These are phyloP conservation scores for Ceratosolen solmsi DNA, from an alignment of 1,140 invertebrate species.

Conservation along the genomic window DNA sequence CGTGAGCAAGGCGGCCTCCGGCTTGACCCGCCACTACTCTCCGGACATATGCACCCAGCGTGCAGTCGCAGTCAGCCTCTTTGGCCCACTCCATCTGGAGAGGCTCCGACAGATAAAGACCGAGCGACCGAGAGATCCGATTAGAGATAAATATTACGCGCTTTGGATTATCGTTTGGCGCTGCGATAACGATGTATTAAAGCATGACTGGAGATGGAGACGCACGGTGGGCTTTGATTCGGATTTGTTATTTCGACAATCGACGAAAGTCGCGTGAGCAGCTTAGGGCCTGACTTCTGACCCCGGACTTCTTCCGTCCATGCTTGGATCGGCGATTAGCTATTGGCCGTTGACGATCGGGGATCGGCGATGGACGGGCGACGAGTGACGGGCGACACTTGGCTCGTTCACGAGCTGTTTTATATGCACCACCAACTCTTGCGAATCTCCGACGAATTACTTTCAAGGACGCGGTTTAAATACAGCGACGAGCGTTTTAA, in stretches of 20 bases:
- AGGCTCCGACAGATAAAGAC: too few relatives aligned
- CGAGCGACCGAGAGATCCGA: too few relatives aligned
- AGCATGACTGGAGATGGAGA: slow-evolving; percentile 20
- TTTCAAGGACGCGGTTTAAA: too few relatives aligned
- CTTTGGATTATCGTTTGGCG: slow-evolving; percentile 39
- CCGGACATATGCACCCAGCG: slow-evolving; percentile 73
- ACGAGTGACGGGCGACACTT: too few relatives aligned
- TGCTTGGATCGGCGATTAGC: too few relatives aligned
- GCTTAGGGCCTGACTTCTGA: too few relatives aligned
- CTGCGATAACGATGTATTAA: slow-evolving; percentile 23
- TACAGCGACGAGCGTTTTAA: too few relatives aligned
- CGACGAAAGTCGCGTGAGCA: too few relatives aligned
- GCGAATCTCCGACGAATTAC: too few relatives aligned
- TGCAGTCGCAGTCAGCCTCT: slow-evolving; percentile 64
- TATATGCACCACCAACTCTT: too few relatives aligned
- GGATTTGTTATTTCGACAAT: not conserved
- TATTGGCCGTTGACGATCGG: not conserved
- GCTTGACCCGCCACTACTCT: slow-evolving; percentile 52
- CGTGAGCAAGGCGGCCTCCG: not conserved
- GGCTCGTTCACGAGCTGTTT: too few relatives aligned
- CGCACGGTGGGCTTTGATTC: not conserved
- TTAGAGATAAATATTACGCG: slow-evolving; percentile 66
- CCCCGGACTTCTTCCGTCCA: too few relatives aligned
- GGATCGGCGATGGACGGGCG: not conserved
- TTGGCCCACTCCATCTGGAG: not conserved